These are phyloP conservation scores for Drosophila chauvacae DNA, from an alignment of 1,140 invertebrate species.

Conservation along the genomic window DNA sequence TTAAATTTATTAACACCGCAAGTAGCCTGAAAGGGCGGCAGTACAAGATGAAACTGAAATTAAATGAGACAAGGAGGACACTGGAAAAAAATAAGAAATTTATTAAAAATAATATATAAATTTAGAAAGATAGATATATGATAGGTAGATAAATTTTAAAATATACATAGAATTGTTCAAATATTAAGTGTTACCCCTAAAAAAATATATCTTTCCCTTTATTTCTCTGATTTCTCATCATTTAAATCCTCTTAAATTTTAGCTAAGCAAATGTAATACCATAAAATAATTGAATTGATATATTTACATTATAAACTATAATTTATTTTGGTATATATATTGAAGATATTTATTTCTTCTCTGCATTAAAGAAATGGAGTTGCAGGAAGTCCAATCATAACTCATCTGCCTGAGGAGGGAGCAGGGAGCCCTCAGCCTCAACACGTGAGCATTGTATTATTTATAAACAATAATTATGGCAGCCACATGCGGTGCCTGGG, in stretches of 20 bases:
- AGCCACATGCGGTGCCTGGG: conserved; percentile 44
- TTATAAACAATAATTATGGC: conserved; percentile 80
- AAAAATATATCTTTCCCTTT: not conserved
- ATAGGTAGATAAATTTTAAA: not conserved
- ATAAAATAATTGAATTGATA: not conserved
- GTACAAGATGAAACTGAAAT: conserved; percentile 30
- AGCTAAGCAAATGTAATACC: no score
- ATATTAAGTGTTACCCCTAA: not conserved
- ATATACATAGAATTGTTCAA: not conserved
- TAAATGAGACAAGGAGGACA: conserved; percentile 12
- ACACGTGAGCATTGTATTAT: conserved; percentile 70
- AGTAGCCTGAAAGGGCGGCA: conserved; percentile 10
- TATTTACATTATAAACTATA: not conserved
- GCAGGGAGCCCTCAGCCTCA: conserved; percentile 42
- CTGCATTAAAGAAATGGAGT: conserved; percentile 15
- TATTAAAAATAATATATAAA: not conserved
- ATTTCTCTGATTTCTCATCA: not conserved
- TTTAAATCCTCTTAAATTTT: no score
- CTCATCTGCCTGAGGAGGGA: conserved; percentile 32
- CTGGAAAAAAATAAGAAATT: not conserved
- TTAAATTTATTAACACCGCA: conserved; percentile 68
- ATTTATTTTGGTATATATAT: no score
- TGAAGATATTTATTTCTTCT: not conserved
- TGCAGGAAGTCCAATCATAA: conserved; percentile 50
- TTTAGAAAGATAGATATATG: not conserved